Evolutionary conservation across 2,888 invertebrate species (phyloP), one percentile per base, ranked within the genome.

Genomic region (Heliconius sara): DNA sequence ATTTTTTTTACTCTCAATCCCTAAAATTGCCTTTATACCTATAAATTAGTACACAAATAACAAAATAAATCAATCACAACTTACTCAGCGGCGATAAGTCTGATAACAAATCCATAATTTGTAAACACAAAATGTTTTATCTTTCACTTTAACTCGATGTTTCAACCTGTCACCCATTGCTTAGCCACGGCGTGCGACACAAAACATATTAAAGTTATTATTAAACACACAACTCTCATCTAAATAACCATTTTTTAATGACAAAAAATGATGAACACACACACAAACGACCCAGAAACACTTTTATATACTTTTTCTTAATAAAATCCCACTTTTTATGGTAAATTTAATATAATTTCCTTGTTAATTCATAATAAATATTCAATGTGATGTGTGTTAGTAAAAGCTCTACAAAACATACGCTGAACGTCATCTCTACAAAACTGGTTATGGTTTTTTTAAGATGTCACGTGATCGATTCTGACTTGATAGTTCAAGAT

Each of bases 101-200:
- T 63, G 90, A 89, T 72, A 94, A 92, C 85, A 91, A 86, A 93
- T 95, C 95, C 95, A 95, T 95, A 87, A 89, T 92, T 85, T 84
- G 81, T 84, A 82, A 84, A 87, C 88, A 87, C 88, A 86, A 82
- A 89, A 87, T 86, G 92, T 91, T 89, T 89, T 91, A 85, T 85
- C 89, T 93, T 93, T 94, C 90, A 92, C 92, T 92, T 91, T 94
- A 81, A 90, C 92, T 89, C 93, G 94, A 87, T 92, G 91, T 87
- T 92, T 93, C 78, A 93, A 89, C 83, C 90, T 92, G 91, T 93
- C 94, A 92, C 92, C 95, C 95, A 95, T 95, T 91, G 92, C 94
- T 93, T 88, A 88, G 82, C 87, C 88, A 91, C 91, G 90, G 88
- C 84, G 79, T 80, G 76, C 77, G 80, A 78, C 68, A 80, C 80